phyloP scores from a whole-genome alignment of 2,113 vertebrate species.

The Eulemur rufifrons region DNA sequence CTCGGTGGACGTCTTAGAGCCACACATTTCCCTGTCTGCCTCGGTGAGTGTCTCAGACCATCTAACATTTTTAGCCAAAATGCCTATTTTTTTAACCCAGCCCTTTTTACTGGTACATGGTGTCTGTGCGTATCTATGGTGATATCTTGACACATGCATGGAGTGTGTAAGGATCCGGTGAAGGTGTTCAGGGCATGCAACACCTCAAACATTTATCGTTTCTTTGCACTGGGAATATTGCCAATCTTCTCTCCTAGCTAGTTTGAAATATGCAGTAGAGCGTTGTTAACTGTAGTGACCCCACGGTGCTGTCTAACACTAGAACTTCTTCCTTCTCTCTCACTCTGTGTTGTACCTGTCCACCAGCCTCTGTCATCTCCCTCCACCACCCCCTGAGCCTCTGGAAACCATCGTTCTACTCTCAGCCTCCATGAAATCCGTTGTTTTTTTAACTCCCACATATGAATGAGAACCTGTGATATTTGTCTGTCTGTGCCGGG shows the following conservation, averaged over 20 bases:
- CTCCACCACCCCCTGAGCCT: no score
- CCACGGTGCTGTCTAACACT: not conserved
- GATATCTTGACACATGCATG: not conserved
- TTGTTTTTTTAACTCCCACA: no score
- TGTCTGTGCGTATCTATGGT: not conserved
- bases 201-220: not conserved
- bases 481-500: not conserved
- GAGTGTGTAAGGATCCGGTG: not conserved
- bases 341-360: no score
- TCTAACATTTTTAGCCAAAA: not conserved
- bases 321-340: no score
- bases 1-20: fast-evolving
- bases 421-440: no score
- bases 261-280: not conserved
- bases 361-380: no score
- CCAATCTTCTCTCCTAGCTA: not conserved
- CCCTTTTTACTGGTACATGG: not conserved
- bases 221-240: not conserved
- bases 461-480: no score
- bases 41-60: no score
- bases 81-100: not conserved
- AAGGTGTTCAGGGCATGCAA: no score
- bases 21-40: no score
- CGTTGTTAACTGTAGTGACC: not conserved
- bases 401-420: no score